Evolutionary conservation across 1,140 invertebrate genomes (phyloP).

Genomic region (Manduca sexta): DNA sequence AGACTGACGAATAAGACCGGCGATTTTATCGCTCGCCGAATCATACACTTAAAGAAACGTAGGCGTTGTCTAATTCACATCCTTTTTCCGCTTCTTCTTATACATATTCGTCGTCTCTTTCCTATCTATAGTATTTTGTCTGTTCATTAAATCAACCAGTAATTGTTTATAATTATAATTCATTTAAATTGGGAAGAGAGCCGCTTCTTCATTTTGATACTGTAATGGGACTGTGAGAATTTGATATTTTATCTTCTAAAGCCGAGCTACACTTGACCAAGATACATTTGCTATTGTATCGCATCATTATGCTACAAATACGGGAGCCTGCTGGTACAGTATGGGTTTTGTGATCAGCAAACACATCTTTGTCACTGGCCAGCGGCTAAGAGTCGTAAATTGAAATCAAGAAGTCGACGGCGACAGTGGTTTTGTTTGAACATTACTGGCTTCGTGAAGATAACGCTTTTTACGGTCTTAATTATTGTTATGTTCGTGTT

Average conservation of each 20-base stretch:
- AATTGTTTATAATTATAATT: conserved; percentile 70
- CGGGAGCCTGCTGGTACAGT: conserved; percentile 9
- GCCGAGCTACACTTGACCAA: not conserved
- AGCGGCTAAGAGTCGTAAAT: conserved; percentile 44
- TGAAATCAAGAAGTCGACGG: conserved; percentile 47
- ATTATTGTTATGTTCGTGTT: conserved; percentile 55
- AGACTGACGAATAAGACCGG: conserved; percentile 68
- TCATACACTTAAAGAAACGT: conserved; percentile 56
- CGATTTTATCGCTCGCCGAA: conserved; percentile 70
- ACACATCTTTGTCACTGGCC: conserved; percentile 15
- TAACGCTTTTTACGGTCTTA: conserved; percentile 60
- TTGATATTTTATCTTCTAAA: conserved; percentile 54
- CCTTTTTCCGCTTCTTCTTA: conserved; percentile 32
- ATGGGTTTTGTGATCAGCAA: not conserved
- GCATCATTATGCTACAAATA: not conserved
- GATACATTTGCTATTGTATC: not conserved
- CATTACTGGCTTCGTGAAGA: conserved; percentile 61
- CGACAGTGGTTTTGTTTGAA: conserved; percentile 60
- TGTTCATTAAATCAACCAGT: conserved; percentile 57
- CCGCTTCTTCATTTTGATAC: conserved; percentile 48
- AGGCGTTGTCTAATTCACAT: conserved; percentile 53
- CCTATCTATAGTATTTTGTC: conserved; percentile 36
- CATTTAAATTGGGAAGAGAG: conserved; percentile 51
- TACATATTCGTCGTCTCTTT: conserved; percentile 23
- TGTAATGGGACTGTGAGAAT: conserved; percentile 54